Base-by-base conservation (phyloP, 2,797 vertebrate species). In the Choloepus didactylus region DNA sequence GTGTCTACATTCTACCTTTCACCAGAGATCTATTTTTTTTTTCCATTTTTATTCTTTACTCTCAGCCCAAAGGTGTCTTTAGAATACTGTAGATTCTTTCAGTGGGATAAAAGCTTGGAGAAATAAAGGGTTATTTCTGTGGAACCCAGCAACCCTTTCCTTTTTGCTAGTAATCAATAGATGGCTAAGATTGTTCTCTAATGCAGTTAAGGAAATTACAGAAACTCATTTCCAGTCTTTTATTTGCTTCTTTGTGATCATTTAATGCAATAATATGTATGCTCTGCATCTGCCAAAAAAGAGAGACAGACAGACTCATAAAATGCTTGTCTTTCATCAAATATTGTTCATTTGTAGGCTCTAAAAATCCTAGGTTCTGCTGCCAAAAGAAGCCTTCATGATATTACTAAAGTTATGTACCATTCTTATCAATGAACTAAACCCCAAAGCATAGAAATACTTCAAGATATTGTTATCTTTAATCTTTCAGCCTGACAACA, bases 401-500 rank as follows among this genome's bases (percentile, higher is more conserved):
- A 73, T 62, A 56, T 66, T 69, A 72, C 41, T 25, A 35, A 69
- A 31, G 14, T 73, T 70, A 11, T 19, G 21, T 6, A 25, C 69
- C 31, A 19, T 93, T 91, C 29, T 73, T 76, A 72, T 81, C 76
- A 80, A 25, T 62, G 89, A 94, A 84, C 44, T 21, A 56, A 93
- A 75, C 31, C 38, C 25, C 10, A 41, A 70, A 79, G 54, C 59
- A 64, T 5, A 92, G 56, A 69, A 89, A 46, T 38, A 90, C 85
- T 90, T 84, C 76, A 79, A 80, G 79, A 87, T 75, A 35, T 3
- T 69, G 31, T 82, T 91, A 41, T 82, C 69, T 75, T 84, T 85
- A 66, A 79, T 92, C 56, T 82, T 92, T 85, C 72, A 75, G 72
- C 70, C 70, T 64, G 76, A 59, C 44, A 95, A 64, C 76, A 93